These are phyloP conservation scores for Gobio gobio DNA, from an alignment of 2,113 vertebrate genomes.

Conservation along the genomic window DNA sequence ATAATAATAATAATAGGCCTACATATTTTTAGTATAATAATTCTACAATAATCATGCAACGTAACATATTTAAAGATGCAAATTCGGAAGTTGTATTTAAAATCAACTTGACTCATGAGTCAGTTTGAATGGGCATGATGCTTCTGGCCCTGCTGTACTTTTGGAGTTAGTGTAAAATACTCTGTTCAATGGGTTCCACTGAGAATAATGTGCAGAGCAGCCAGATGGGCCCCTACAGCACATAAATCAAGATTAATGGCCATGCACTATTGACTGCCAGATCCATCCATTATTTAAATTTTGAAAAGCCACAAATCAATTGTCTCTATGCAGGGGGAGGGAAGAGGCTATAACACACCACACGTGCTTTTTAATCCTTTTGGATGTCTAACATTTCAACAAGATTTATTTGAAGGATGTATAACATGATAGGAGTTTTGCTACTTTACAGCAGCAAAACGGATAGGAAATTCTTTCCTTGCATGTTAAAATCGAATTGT, in stretches of 20 bases:
- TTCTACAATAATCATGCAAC: neutral
- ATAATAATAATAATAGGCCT: neutral
- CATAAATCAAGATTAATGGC: constrained; percentile 66
- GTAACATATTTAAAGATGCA: neutral
- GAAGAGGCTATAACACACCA: neutral
- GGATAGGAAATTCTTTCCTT: neutral
- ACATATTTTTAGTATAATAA: neutral
- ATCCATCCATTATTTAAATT: constrained; percentile 61
- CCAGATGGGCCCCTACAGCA: constrained; percentile 51
- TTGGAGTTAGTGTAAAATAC: constrained; percentile 48
- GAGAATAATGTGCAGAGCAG: constrained; percentile 51
- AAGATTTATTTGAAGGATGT: constrained; percentile 33
- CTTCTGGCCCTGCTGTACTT: constrained; percentile 27
- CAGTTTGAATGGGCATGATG: neutral
- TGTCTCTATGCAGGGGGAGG: constrained; percentile 3
- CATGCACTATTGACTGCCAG: constrained; percentile 51
- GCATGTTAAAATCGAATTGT: neutral
- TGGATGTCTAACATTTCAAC: constrained; percentile 1
- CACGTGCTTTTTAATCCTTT: constrained; percentile 4
- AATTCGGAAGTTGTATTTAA: neutral
- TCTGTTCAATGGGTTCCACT: constrained; percentile 54
- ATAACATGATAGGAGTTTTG: constrained; percentile 3
- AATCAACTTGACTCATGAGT: neutral
- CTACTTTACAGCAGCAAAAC: neutral
- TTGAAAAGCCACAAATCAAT: constrained; percentile 51